Conservation (phyloP, 2,888 invertebrate genomes). For the Callimorpha dominula region DNA sequence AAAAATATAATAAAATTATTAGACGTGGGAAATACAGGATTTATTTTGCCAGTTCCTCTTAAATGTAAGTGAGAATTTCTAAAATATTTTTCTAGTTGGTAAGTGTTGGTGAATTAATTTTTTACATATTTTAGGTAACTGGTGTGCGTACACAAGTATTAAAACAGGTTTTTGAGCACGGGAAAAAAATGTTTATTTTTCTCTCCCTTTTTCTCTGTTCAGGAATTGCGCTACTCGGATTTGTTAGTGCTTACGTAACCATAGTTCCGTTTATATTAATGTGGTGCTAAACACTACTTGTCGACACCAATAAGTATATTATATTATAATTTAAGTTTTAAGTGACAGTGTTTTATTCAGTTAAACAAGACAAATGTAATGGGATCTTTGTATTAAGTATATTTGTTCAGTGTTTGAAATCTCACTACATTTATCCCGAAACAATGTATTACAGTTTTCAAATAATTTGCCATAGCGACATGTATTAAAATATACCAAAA, state of each 20-base stretch:
- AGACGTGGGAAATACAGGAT: constrained; percentile 76
- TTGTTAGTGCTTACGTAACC: constrained; percentile 69
- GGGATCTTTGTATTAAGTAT: constrained; percentile 51
- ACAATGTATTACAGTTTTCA: constrained; percentile 35
- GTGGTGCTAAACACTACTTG: constrained; percentile 78
- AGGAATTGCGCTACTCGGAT: constrained; percentile 66
- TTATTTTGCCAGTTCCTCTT: constrained; percentile 87
- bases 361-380: constrained; percentile 59
- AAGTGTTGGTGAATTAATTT: constrained; percentile 84
- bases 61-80: constrained; percentile 86
- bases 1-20: constrained; percentile 29
- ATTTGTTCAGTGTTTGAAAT: constrained; percentile 55
- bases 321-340: constrained; percentile 78
- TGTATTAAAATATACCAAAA: constrained; percentile 46
- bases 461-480: constrained; percentile 50
- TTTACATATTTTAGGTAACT: constrained; percentile 71
- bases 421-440: constrained; percentile 54
- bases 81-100: constrained; percentile 83
- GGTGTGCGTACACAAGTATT: constrained; percentile 78
- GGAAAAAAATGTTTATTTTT: constrained; percentile 45
- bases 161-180: constrained; percentile 55
- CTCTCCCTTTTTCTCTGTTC: constrained; percentile 52
- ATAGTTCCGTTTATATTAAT: constrained; percentile 63
- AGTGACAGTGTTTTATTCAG: constrained; percentile 68
- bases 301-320: constrained; percentile 73